Percentiles rank a stretch among this genome's conserved stretches.
Evolutionary conservation across 2,888 invertebrate species (phyloP).

Genomic region (Mesochorus sp.): DNA sequence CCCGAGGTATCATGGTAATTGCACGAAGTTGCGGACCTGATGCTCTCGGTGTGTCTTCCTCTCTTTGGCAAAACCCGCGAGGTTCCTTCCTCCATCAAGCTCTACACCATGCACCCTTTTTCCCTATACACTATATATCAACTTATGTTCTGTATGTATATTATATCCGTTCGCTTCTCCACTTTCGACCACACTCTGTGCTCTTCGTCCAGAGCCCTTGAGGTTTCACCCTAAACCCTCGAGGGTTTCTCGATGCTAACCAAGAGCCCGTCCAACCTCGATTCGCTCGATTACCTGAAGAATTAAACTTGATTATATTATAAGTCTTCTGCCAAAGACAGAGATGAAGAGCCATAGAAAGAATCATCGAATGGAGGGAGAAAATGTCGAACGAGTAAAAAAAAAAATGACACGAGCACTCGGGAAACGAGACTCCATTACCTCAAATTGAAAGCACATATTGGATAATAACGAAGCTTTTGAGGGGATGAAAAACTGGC

Average conservation of each 20-base stretch:
- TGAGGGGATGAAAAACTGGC: neutral
- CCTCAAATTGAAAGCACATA: neutral
- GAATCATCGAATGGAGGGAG: neutral
- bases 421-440: neutral
- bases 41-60: slow-evolving; percentile 40
- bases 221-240: neutral
- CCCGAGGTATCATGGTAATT: slow-evolving; percentile 75
- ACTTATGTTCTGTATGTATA: neutral
- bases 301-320: slow-evolving; percentile 22
- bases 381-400: neutral
- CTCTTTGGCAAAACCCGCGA: slow-evolving; percentile 41
- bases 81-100: slow-evolving; percentile 27
- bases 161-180: neutral
- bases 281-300: neutral
- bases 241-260: slow-evolving; percentile 12
- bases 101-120: slow-evolving; percentile 15
- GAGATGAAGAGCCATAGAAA: neutral
- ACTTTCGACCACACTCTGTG: slow-evolving; percentile 24
- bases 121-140: neutral
- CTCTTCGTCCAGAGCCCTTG: neutral
- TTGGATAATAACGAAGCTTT: neutral
- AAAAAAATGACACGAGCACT: neutral
- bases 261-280: slow-evolving; percentile 23
- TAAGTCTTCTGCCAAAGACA: neutral
- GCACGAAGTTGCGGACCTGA: slow-evolving; percentile 72